Percentiles rank a stretch among this genome's conserved stretches.
Evolutionary conservation across 2,888 invertebrate genomes (phyloP).

Genomic region (Alviniconcha strummeri): DNA sequence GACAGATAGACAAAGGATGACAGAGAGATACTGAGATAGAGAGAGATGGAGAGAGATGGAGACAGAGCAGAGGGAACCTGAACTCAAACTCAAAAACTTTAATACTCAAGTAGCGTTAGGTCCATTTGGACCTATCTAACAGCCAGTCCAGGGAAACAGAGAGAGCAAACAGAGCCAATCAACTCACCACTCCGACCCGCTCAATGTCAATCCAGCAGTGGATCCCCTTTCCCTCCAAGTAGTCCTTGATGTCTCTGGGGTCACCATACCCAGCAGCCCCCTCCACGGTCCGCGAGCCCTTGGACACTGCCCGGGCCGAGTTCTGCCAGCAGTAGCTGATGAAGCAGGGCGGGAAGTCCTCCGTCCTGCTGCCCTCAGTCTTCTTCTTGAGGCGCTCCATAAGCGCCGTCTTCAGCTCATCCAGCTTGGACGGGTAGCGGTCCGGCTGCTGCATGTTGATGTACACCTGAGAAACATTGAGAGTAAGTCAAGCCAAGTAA

Average conservation of each 20-base stretch:
- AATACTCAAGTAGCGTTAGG: no score
- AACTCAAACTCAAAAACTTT: no score
- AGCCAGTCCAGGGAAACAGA: no score
- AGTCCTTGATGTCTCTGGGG: conserved; percentile 65
- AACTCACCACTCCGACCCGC: conserved; percentile 61
- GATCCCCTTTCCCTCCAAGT: conserved; percentile 62
- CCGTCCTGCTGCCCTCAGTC: conserved; percentile 35
- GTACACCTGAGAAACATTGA: conserved; percentile 53
- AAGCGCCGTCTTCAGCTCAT: conserved; percentile 58
- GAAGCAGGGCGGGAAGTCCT: conserved; percentile 54
- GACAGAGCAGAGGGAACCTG: no score
- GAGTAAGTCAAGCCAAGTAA: neutral
- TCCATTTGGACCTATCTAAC: no score
- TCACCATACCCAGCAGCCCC: conserved; percentile 68
- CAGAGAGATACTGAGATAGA: neutral
- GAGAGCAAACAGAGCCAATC: no score
- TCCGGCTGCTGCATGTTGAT: conserved; percentile 64
- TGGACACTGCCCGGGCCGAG: conserved; percentile 60
- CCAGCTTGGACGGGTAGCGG: conserved; percentile 61
- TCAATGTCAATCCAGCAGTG: conserved; percentile 72
- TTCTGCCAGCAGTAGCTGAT: conserved; percentile 69
- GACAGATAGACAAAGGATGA: neutral
- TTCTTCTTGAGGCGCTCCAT: conserved; percentile 36
- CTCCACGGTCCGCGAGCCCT: conserved; percentile 50
- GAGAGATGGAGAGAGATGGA: neutral